Base-by-base conservation (phyloP, 23 tunicate genomes). In the Halocynthia roretzi region DNA sequence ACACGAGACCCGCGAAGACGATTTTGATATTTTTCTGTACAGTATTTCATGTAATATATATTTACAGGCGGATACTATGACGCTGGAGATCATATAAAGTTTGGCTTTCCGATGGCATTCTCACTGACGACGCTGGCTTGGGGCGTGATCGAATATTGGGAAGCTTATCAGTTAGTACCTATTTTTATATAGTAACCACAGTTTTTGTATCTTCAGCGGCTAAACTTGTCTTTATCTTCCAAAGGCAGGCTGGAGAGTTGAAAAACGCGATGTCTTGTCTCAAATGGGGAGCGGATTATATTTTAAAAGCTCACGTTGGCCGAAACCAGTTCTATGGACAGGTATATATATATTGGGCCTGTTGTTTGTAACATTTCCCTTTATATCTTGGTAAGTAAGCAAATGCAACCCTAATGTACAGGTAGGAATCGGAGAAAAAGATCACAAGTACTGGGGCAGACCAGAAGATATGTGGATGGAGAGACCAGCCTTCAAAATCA, bases 31-130 rank as follows among this genome's bases (percentile, higher is more conserved):
- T 31, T 31, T 31, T 31, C 44, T 31, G 44, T 31, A 31, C 44
- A 0, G 44, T 31, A 31, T 31, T 31, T 31, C 44, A 31, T 31
- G 44, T 40, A 5, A 22, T 67, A 15, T 81, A 60, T 70, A 18
- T 48, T 52, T 56, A n/a, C 62, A 89, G 96, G 96, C 31, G 99
- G 99, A 9, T 96, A 77, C 51, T 96, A 85, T 62, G 99, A 96
- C 53, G 96, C 96, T 20, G 99, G 99, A 7, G 99, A 96, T 80
- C 78, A 85, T 72, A 75, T 90, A 52, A 96, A 96, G 77, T 96
- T 89, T 62, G 90, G 88, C 1, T 96, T 85, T 79, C 99, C 99
- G 7, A 89, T 96, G 99, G 99, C 99, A 52, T 96, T 75, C 23
- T 87, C 95, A 22, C 63, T 96, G 52, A 96, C 99, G 11, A 56